These are phyloP conservation scores for Tholera decimalis DNA, from an alignment of 2,888 invertebrate species.

Conservation along the genomic window DNA sequence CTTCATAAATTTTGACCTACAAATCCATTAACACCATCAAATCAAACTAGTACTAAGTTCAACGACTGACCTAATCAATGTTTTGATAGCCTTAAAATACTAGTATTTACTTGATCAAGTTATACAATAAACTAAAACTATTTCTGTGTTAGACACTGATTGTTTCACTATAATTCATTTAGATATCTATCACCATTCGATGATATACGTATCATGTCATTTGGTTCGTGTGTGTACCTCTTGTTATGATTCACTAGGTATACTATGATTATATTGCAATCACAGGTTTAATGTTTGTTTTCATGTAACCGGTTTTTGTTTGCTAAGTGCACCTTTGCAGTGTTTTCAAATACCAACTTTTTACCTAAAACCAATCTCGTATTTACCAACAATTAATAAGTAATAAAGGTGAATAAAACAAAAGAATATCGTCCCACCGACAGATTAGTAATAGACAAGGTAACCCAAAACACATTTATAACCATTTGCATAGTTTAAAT, in stretches of 20 bases:
- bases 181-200: no score
- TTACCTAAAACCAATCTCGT: no score
- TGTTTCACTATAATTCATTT: slow-evolving; percentile 41
- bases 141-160: slow-evolving; percentile 31
- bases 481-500: no score
- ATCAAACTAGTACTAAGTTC: slow-evolving; percentile 24
- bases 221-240: slow-evolving; percentile 15
- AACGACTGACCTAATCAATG: slow-evolving; percentile 5
- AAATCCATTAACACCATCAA: slow-evolving; percentile 9
- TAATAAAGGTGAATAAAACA: not conserved
- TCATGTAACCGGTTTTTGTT: slow-evolving; percentile 7
- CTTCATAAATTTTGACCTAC: not conserved
- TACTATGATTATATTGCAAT: slow-evolving; percentile 50
- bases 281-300: slow-evolving; percentile 20
- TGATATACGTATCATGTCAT: slow-evolving; percentile 31
- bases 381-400: no score
- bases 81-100: slow-evolving; percentile 16
- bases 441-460: not conserved
- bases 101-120: not conserved
- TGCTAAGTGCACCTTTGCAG: slow-evolving; percentile 5
- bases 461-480: no score
- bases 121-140: slow-evolving; percentile 14
- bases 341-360: not conserved
- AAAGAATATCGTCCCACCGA: not conserved
- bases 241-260: slow-evolving; percentile 16